Conservation (phyloP, 1,140 invertebrate species). For the Popillia japonica region DNA sequence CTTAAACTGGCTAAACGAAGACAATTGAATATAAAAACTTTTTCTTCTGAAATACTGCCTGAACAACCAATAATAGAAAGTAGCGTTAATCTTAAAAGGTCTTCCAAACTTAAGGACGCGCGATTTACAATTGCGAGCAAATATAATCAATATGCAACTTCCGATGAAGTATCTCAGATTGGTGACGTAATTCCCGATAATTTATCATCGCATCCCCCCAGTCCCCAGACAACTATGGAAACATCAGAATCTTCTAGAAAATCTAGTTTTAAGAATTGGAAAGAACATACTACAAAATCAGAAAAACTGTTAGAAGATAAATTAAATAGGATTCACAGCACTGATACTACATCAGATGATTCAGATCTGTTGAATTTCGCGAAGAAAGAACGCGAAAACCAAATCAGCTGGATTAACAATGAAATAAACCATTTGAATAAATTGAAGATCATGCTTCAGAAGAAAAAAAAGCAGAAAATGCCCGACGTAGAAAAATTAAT, state of each 20-base stretch:
- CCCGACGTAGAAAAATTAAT: conserved; percentile 14
- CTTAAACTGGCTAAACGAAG: not conserved
- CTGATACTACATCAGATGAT: conserved; percentile 35
- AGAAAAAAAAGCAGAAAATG: conserved; percentile 12
- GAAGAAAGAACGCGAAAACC: conserved; percentile 54
- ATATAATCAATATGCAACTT: not conserved
- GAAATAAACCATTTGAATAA: conserved; percentile 56
- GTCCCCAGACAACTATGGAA: not conserved
- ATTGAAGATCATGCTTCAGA: conserved; percentile 52
- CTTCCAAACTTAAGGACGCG: conserved; percentile 22
- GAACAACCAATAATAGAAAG: conserved; percentile 6
- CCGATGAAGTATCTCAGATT: not conserved
- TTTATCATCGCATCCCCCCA: not conserved
- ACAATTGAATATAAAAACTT: conserved; percentile 40
- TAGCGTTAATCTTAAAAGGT: not conserved
- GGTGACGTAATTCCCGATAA: conserved; percentile 5
- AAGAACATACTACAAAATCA: conserved; percentile 49
- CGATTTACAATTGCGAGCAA: conserved; percentile 13
- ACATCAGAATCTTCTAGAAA: not conserved
- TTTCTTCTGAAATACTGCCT: conserved; percentile 26
- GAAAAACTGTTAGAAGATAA: conserved; percentile 50
- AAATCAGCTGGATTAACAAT: conserved; percentile 56
- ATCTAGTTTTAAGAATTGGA: conserved; percentile 49
- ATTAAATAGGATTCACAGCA: conserved; percentile 38
- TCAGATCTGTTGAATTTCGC: conserved; percentile 53